Conservation (phyloP, 1,140 invertebrate species). For the Phymastichus coffea region DNA sequence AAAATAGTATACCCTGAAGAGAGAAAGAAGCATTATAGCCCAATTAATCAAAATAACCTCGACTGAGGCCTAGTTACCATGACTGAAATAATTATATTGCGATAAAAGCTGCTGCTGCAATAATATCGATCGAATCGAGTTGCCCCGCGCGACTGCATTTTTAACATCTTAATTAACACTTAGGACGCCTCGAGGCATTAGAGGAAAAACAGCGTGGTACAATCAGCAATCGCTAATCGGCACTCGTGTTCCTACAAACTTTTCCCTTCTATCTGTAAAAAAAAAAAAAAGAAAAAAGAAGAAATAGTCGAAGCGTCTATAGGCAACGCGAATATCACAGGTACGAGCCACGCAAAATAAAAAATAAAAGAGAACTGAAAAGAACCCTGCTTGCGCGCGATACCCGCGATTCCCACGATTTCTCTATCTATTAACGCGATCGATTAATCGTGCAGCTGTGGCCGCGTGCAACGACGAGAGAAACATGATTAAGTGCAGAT, state of each 20-base stretch:
- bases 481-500: conserved; percentile 21
- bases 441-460: conserved; percentile 35
- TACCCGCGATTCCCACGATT: conserved; percentile 40
- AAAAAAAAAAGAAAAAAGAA: too few species aligned
- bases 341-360: too few species aligned
- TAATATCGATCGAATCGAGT: conserved; percentile 7
- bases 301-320: too few species aligned
- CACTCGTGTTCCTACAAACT: conserved; percentile 5
- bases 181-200: conserved; percentile 4
- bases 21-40: too few species aligned
- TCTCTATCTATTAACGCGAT: conserved; percentile 40
- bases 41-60: conserved; percentile 10
- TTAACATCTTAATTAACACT: conserved; percentile 29
- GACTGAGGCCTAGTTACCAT: neutral
- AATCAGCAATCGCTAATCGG: conserved; percentile 13
- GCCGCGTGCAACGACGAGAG: neutral
- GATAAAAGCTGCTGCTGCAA: too few species aligned
- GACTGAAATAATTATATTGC: conserved; percentile 6
- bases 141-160: neutral
- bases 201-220: conserved; percentile 3
- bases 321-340: too few species aligned
- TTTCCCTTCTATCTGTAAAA: too few species aligned
- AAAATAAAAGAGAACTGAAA: too few species aligned
- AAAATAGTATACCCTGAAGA: neutral
- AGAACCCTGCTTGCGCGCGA: conserved; percentile 1